Evolutionary conservation across 2,888 invertebrate genomes (phyloP).

Genomic region (Sarcophaga rosellei): DNA sequence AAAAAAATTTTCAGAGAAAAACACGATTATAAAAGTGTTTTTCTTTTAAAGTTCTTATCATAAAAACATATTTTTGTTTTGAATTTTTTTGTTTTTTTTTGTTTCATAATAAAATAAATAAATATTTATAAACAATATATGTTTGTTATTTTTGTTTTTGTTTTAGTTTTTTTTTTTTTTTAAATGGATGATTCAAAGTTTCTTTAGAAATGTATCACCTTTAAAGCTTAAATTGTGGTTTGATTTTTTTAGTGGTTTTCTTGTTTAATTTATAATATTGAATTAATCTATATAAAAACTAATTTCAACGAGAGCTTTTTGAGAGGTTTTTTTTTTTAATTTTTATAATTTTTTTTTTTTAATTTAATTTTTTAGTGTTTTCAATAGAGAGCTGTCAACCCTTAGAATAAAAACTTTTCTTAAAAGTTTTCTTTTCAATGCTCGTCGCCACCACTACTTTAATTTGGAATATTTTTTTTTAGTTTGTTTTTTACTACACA

Average conservation of each 20-base stretch:
- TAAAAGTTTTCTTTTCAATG: constrained; percentile 31
- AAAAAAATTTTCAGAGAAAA: not conserved
- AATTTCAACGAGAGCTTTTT: constrained; percentile 59
- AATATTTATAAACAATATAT: constrained; percentile 25
- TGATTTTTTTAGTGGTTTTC: not conserved
- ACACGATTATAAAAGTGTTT: not conserved
- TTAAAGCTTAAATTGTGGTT: constrained; percentile 61
- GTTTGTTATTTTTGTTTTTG: not conserved
- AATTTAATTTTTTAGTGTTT: constrained; percentile 3
- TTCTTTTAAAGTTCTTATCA: not conserved
- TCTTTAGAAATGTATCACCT: constrained; percentile 59
- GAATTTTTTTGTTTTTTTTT: not conserved
- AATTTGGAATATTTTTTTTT: constrained; percentile 3
- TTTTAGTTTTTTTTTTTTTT: too few relatives aligned
- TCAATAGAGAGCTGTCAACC: constrained; percentile 26
- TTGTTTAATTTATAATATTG: constrained; percentile 8
- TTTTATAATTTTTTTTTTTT: not conserved
- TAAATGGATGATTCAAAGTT: constrained; percentile 15
- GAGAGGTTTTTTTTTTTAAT: constrained; percentile 29
- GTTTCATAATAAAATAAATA: not conserved
- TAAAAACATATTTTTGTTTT: not conserved
- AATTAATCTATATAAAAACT: constrained; percentile 53
- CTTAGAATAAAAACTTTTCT: constrained; percentile 33
- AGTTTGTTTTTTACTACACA: constrained; percentile 24
- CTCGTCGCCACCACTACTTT: not conserved